A percentile compares a stretch with the other conserved stretches of the same genome.
Conservation (phyloP, 2,797 vertebrate genomes). For the Clarias fuscus region DNA sequence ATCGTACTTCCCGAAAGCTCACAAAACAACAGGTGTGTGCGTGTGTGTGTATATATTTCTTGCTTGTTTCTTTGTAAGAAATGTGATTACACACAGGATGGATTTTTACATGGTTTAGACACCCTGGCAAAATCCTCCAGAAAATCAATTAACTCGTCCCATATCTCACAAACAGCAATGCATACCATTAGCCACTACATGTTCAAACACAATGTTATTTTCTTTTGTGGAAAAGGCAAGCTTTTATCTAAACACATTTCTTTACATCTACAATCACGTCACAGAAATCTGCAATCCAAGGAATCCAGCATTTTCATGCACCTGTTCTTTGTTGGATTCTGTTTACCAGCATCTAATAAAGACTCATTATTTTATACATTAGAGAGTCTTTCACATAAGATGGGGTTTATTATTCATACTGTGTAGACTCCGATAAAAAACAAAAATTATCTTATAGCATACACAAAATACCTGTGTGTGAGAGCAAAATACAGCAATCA, state of each 20-base stretch:
- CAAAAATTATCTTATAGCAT: slow-evolving; percentile 45
- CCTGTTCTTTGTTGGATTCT: slow-evolving; percentile 16
- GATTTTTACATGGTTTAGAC: slow-evolving; percentile 53
- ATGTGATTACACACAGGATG: slow-evolving; percentile 45
- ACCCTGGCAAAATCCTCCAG: slow-evolving; percentile 43
- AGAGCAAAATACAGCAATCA: slow-evolving; percentile 26
- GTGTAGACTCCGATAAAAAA: slow-evolving; percentile 43
- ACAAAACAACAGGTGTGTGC: neutral
- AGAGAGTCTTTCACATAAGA: neutral
- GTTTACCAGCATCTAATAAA: slow-evolving; percentile 30
- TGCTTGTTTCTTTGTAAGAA: slow-evolving; percentile 37
- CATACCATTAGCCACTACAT: slow-evolving; percentile 39
- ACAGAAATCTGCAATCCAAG: neutral
- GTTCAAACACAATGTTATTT: slow-evolving; percentile 36
- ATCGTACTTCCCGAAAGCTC: neutral
- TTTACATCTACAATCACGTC: slow-evolving; percentile 22
- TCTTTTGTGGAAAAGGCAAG: neutral
- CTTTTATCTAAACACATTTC: slow-evolving; percentile 37
- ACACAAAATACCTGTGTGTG: slow-evolving; percentile 43
- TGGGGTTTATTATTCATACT: slow-evolving; percentile 11
- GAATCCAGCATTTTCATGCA: slow-evolving; percentile 10
- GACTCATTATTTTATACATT: slow-evolving; percentile 43
- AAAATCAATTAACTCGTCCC: slow-evolving; percentile 52
- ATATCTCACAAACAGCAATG: slow-evolving; percentile 26
- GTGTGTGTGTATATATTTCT: neutral